A percentile compares a stretch with the other conserved stretches of the same genome.
These are phyloP conservation scores for Oryctes rhinoceros DNA, from an alignment of 1,140 invertebrate species.

Conservation along the genomic window DNA sequence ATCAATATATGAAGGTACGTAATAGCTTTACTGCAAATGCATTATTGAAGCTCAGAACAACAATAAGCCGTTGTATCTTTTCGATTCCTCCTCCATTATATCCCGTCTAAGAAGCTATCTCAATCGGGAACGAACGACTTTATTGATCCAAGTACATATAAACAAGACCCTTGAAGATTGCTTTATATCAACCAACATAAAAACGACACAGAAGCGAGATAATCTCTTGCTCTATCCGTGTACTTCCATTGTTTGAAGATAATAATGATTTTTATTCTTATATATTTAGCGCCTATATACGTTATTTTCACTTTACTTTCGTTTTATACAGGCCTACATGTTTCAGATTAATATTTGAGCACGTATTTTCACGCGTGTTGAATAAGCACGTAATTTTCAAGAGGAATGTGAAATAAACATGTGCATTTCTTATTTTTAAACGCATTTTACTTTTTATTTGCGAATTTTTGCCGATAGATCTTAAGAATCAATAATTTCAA, in stretches of 20 bases:
- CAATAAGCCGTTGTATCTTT: slow-evolving; percentile 27
- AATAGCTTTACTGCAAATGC: slow-evolving; percentile 20
- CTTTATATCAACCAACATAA: background rate
- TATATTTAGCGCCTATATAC: no score
- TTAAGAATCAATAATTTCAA: no score
- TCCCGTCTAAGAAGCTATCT: slow-evolving; percentile 14
- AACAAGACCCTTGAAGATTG: slow-evolving; percentile 17
- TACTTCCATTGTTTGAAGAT: background rate
- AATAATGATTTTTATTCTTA: no score
- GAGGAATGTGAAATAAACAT: no score
- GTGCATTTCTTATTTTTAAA: no score
- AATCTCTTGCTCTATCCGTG: background rate
- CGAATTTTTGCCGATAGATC: no score
- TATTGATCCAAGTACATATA: slow-evolving; percentile 31
- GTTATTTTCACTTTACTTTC: no score
- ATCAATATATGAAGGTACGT: background rate
- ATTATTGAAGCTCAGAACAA: slow-evolving; percentile 13
- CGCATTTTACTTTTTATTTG: no score
- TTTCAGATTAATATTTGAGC: no score
- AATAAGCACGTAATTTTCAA: no score
- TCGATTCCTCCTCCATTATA: background rate
- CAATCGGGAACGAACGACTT: slow-evolving; percentile 27
- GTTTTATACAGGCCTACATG: no score
- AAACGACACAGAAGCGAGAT: background rate
- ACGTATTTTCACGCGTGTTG: no score